Percentiles rank a stretch among this genome's conserved stretches.
phyloP scores from a whole-genome alignment of 1,140 invertebrate genomes.

The Limonius californicus region DNA sequence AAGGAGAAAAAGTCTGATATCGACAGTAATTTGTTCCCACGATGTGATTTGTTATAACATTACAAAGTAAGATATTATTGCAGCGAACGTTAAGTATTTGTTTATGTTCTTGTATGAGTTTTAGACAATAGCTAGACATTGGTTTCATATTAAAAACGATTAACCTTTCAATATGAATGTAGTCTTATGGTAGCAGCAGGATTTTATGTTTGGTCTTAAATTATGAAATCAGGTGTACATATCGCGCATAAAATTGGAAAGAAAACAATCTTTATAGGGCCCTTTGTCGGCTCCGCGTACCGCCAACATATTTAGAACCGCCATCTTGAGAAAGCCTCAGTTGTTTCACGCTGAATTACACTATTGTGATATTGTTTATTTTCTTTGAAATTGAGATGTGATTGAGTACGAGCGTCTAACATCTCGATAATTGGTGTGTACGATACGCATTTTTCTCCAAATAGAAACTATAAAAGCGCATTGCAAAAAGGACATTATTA shows the following conservation, averaged over 20 bases:
- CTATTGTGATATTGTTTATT: conserved; percentile 16
- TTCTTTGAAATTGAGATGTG: conserved; percentile 9
- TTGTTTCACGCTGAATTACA: conserved; percentile 7
- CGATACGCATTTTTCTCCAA: too few species aligned
- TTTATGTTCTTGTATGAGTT: too few species aligned
- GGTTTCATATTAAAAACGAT: too few species aligned
- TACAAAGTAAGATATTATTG: too few species aligned
- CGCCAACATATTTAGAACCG: neutral
- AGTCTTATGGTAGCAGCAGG: neutral
- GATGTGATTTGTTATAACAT: too few species aligned
- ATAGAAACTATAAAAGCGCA: too few species aligned
- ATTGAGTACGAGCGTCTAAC: neutral
- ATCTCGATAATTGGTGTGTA: neutral
- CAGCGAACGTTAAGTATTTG: too few species aligned
- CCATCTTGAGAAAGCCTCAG: conserved; percentile 9
- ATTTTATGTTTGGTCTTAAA: conserved; percentile 11
- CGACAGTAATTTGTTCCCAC: too few species aligned
- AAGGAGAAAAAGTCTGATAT: too few species aligned
- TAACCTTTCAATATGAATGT: too few species aligned
- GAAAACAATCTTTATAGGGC: conserved; percentile 3
- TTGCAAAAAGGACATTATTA: too few species aligned
- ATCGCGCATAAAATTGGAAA: conserved; percentile 6
- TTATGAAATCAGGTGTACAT: conserved; percentile 4
- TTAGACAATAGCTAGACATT: too few species aligned
- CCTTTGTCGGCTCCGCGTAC: neutral